These are phyloP conservation scores for Graphium colonna DNA, from an alignment of 2,888 invertebrate genomes.

Conservation along the genomic window DNA sequence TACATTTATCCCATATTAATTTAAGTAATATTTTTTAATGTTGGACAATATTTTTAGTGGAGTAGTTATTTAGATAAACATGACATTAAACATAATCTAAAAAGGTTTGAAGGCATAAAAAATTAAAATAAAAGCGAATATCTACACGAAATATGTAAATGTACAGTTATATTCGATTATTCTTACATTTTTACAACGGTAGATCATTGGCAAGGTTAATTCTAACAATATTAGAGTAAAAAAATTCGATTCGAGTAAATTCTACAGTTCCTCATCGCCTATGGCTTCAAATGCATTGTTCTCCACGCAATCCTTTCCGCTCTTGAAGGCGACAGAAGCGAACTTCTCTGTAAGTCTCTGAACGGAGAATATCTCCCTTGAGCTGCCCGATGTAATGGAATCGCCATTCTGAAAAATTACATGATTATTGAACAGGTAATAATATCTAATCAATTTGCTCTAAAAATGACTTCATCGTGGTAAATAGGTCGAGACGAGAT, in stretches of 20 bases:
- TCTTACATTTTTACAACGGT: slow-evolving; percentile 5
- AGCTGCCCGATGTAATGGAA: slow-evolving; percentile 71
- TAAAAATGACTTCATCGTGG: too few species aligned
- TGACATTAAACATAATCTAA: too few species aligned
- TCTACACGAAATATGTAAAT: slow-evolving; percentile 11
- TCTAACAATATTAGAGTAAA: background rate
- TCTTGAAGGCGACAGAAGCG: slow-evolving; percentile 84
- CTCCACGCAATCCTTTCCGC: slow-evolving; percentile 87
- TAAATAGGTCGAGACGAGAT: too few species aligned
- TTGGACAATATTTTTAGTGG: background rate
- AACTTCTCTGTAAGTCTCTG: slow-evolving; percentile 87
- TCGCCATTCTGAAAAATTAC: slow-evolving; percentile 77
- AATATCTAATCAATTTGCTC: too few species aligned
- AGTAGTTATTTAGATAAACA: background rate
- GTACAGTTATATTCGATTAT: slow-evolving; percentile 8
- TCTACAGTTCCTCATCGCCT: slow-evolving; percentile 94
- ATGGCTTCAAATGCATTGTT: slow-evolving; percentile 97
- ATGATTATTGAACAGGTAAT: background rate
- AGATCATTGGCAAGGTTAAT: slow-evolving; percentile 8
- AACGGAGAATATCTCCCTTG: slow-evolving; percentile 86
- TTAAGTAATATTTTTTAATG: background rate
- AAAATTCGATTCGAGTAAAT: background rate
- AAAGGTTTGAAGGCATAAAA: background rate
- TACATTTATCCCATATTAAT: background rate
- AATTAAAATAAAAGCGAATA: background rate